These are phyloP conservation scores for Luidia sarsii DNA, from an alignment of 53 echinoderm and acorn worm species.

Conservation along the genomic window DNA sequence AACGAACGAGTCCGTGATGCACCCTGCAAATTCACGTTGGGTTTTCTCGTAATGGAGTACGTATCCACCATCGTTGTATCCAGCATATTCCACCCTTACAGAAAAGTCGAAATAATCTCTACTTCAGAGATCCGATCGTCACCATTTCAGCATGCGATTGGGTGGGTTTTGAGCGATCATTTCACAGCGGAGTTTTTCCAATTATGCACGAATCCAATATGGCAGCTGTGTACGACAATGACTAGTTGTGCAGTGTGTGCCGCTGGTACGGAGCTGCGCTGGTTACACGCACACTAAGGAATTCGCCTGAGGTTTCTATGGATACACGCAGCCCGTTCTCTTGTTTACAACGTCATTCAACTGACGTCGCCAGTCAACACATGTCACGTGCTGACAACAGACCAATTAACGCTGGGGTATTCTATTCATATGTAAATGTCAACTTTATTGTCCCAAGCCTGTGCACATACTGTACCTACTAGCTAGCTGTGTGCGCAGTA, in stretches of 20 bases:
- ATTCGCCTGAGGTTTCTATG: constrained; percentile 88
- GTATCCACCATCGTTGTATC: constrained; percentile 95
- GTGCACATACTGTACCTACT: too few relatives aligned
- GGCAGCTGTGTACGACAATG: constrained; percentile 27
- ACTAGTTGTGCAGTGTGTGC: neutral
- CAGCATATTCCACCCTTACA: constrained; percentile 61
- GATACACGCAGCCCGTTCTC: constrained; percentile 70
- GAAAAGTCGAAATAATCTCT: constrained; percentile 21
- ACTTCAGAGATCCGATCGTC: neutral
- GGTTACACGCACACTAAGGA: constrained; percentile 66
- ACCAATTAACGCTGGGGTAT: constrained; percentile 58
- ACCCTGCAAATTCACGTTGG: constrained; percentile 82
- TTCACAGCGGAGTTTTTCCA: neutral
- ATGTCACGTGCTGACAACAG: constrained; percentile 62
- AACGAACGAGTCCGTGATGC: constrained; percentile 92
- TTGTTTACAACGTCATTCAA: constrained; percentile 91
- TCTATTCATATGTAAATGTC: constrained; percentile 34
- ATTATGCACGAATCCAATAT: constrained; percentile 47
- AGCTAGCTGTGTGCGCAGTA: too few relatives aligned
- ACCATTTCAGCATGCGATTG: constrained; percentile 12
- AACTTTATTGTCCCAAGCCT: too few relatives aligned
- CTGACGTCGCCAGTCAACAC: constrained; percentile 83
- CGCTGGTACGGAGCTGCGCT: neutral
- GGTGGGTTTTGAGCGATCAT: constrained; percentile 13
- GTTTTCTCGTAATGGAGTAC: constrained; percentile 80